Base-by-base conservation (phyloP, 2,888 invertebrate genomes). In the Oxyscelio sp. region DNA sequence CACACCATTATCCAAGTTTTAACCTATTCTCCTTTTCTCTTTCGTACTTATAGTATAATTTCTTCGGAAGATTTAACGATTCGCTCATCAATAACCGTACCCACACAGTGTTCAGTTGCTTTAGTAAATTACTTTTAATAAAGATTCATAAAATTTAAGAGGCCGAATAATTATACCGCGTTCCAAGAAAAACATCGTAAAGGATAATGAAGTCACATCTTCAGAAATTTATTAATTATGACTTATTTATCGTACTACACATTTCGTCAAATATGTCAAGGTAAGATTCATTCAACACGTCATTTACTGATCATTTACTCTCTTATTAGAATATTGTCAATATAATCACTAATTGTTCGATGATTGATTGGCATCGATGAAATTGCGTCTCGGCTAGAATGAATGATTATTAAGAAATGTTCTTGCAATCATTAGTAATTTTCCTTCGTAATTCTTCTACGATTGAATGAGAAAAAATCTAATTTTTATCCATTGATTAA, bases 261-360 rank as follows among this genome's bases (percentile, higher is more conserved):
- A n/a, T 50, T 68, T 71, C 50, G 56, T 65, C 54, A 21, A 63
- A 71, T 43, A 73, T 65, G 79, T 68, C 79, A 79, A 79, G 79
- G 71, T n/a, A 22, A 78, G 52, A 78, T 78, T 59, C 61, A 68
- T 78, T 45, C 22, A 43, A 65, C 19, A n/a, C 65, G 65, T 65
- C 71, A 56, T 21, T 79, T 58, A 50, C 45, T 24, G 34, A 40
- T 79, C 34, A 48, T 70, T 71, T 58, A 27, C 1, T 22, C n/a
- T n/a, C n/a, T n/a, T 56, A 71, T 71, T 71, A 65, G 65, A 50
- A 71, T 40, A 71, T 73, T 65, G 79, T 79, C 79, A 71, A 38
- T 56, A 15, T 65, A 79, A 79, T 79, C 58, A 65, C 34, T 40
- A 71, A 71, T 71, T 63, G 38, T 24, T 56, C 19, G 15, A 27